These are phyloP conservation scores for Ptycholaimellus sp. DNA, from an alignment of 2,888 invertebrate species.

Conservation along the genomic window DNA sequence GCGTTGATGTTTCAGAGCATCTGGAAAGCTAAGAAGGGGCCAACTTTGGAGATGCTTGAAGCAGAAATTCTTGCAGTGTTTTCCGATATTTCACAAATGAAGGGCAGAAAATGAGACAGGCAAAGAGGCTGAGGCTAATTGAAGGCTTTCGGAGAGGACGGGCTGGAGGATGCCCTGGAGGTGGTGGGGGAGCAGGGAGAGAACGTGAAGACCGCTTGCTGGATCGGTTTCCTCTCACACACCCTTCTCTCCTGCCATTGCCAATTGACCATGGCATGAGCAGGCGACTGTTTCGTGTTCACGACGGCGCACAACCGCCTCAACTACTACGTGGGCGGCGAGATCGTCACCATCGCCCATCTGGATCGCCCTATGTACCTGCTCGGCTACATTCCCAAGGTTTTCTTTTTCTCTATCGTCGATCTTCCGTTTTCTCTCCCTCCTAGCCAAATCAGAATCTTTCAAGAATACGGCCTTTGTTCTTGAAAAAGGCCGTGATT, in stretches of 20 bases:
- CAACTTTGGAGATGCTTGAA: not conserved
- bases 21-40: no score
- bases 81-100: conserved; percentile 48
- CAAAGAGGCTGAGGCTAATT: no score
- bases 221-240: no score
- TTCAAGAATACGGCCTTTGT: no score
- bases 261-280: no score
- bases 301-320: conserved; percentile 88
- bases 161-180: conserved; percentile 82
- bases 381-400: conserved; percentile 21
- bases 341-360: conserved; percentile 91
- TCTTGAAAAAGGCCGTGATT: no score
- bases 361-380: conserved; percentile 85
- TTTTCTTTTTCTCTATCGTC: not conserved
- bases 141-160: conserved; percentile 72
- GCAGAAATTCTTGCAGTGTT: not conserved
- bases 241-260: no score
- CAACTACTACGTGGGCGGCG: conserved; percentile 96
- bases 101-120: conserved; percentile 48
- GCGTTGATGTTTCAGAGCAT: no score
- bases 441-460: not conserved
- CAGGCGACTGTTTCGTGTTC: conserved; percentile 98
- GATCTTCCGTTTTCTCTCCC: not conserved
- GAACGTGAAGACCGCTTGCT: conserved; percentile 18
- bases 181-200: conserved; percentile 21